Percentiles rank a stretch among this genome's conserved stretches.
Conservation (phyloP, 2,113 vertebrate species). For the Phaethon lepturus region DNA sequence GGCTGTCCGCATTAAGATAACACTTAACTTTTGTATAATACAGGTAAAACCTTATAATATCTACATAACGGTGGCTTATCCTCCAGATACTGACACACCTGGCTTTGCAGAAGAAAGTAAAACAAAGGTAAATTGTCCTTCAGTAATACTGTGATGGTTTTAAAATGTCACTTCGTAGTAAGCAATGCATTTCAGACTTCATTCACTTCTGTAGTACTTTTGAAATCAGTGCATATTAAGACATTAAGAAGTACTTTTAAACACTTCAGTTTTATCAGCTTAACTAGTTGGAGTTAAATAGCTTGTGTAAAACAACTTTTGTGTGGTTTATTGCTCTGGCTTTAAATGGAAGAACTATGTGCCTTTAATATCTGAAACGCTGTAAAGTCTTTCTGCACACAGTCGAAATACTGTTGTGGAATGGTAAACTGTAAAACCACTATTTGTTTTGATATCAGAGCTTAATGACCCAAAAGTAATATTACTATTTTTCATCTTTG, state of each 20-base stretch:
- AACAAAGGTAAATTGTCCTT: constrained; percentile 82
- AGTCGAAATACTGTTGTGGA: neutral
- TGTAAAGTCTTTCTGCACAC: neutral
- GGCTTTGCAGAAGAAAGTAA: constrained; percentile 91
- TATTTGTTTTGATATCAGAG: neutral
- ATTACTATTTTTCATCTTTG: neutral
- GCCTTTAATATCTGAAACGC: neutral
- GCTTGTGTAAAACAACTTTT: neutral
- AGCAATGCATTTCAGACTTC: neutral
- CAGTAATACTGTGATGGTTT: neutral
- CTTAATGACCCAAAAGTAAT: neutral
- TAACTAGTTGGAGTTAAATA: neutral
- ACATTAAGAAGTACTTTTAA: neutral
- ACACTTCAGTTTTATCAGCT: neutral
- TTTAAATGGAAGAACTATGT: neutral
- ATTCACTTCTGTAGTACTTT: neutral
- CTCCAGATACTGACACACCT: constrained; percentile 97
- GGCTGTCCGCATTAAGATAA: neutral
- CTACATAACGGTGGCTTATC: constrained; percentile 93
- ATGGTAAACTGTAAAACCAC: neutral
- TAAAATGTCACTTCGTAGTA: neutral
- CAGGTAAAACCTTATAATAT: constrained; percentile 99
- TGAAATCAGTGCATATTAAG: neutral
- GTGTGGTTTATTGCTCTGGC: neutral
- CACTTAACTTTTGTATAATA: neutral